Conservation (phyloP, 2,888 invertebrate species). For the Drymonia ruficornis region DNA sequence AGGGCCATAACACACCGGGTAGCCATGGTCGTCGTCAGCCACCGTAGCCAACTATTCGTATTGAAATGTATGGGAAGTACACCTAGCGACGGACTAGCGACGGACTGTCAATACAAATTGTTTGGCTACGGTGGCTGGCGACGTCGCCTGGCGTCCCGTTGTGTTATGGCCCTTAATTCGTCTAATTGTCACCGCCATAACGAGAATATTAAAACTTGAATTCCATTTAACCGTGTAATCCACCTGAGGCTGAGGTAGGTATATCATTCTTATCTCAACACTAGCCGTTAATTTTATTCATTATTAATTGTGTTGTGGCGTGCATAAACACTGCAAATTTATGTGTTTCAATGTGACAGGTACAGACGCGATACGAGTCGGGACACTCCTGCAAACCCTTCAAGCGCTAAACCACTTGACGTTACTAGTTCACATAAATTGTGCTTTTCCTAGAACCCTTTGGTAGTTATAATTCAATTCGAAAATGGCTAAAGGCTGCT, state of each 20-base stretch:
- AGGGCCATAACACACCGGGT: no score
- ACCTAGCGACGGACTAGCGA: no score
- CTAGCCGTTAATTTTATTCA: conserved; percentile 44
- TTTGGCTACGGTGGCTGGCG: no score
- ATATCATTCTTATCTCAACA: conserved; percentile 41
- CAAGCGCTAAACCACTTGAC: not conserved
- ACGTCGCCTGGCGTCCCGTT: no score
- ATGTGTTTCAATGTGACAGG: conserved; percentile 38
- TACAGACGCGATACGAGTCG: conserved; percentile 28
- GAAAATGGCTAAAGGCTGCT: no score
- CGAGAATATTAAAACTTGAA: conserved; percentile 11
- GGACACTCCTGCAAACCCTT: conserved; percentile 37
- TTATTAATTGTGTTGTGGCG: conserved; percentile 52
- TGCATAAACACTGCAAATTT: conserved; percentile 52
- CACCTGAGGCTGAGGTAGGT: conserved; percentile 24
- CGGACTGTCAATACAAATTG: no score
- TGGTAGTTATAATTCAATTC: no score
- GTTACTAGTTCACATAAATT: not conserved
- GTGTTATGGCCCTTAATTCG: no score
- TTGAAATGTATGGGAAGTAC: no score
- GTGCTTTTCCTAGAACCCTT: not conserved
- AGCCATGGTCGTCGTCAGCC: no score
- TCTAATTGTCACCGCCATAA: no score
- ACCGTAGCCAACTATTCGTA: no score
- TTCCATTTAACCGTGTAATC: conserved; percentile 25